phyloP scores from a whole-genome alignment of 2,888 invertebrate genomes.

The Pammene aurita region DNA sequence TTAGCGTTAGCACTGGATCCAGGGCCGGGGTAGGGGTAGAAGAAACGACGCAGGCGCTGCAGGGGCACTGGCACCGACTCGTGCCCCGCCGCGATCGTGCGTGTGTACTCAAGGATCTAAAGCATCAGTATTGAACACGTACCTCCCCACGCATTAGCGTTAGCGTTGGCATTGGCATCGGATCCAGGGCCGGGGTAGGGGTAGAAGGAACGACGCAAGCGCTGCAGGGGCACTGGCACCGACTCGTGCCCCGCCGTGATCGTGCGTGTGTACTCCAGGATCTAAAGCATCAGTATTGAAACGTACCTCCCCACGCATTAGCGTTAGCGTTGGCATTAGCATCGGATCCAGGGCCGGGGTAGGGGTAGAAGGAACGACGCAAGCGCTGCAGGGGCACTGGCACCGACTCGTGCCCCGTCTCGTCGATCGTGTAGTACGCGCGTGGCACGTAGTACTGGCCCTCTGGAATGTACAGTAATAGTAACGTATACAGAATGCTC shows the following conservation, averaged over 20 bases:
- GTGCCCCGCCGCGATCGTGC: no score
- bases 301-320: slow-evolving; percentile 49
- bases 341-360: slow-evolving; percentile 50
- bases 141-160: slow-evolving; percentile 49
- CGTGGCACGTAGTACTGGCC: slow-evolving; percentile 84
- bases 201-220: slow-evolving; percentile 67
- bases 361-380: slow-evolving; percentile 65
- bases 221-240: no score
- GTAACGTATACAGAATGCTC: not conserved
- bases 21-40: slow-evolving; percentile 58
- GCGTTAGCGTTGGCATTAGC: slow-evolving; percentile 50
- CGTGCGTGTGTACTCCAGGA: no score
- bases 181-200: slow-evolving; percentile 49
- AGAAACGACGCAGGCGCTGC: slow-evolving; percentile 71
- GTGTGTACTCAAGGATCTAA: no score
- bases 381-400: slow-evolving; percentile 74
- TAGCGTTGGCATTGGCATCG: slow-evolving; percentile 48
- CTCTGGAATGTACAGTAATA: slow-evolving; percentile 65
- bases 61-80: no score
- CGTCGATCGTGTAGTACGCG: slow-evolving; percentile 83
- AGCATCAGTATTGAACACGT: not conserved
- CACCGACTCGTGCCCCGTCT: slow-evolving; percentile 80
- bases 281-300: not conserved
- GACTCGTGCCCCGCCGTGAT: no score
- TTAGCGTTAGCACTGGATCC: no score